These are phyloP conservation scores for Morpho achilles DNA, from an alignment of 2,888 invertebrate species.

Conservation along the genomic window DNA sequence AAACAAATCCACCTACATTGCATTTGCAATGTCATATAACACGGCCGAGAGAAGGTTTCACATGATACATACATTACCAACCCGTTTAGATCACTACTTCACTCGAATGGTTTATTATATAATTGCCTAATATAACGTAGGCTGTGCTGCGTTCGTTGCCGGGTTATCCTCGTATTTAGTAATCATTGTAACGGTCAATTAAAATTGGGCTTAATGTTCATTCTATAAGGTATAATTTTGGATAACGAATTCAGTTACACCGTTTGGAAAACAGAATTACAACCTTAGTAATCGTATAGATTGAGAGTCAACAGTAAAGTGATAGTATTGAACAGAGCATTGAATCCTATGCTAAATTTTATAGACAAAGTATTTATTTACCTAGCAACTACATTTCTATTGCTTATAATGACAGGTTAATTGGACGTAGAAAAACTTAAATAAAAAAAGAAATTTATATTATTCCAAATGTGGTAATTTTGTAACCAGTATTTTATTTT, in stretches of 20 bases:
- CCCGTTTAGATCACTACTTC: slow-evolving; percentile 31
- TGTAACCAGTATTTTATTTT: no score
- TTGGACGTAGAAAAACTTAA: no score
- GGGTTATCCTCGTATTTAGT: slow-evolving; percentile 50
- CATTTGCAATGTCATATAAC: slow-evolving; percentile 48
- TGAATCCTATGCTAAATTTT: no score
- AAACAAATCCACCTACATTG: slow-evolving; percentile 62
- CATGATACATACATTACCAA: slow-evolving; percentile 19
- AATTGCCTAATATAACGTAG: slow-evolving; percentile 68
- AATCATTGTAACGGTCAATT: slow-evolving; percentile 23
- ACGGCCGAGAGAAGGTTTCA: slow-evolving; percentile 31
- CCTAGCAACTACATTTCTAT: no score
- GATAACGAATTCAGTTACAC: slow-evolving; percentile 31
- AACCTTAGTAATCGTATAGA: slow-evolving; percentile 26
- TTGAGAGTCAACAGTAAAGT: not conserved
- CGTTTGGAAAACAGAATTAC: slow-evolving; percentile 51
- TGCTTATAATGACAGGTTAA: no score
- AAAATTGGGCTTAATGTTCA: slow-evolving; percentile 35
- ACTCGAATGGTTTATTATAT: slow-evolving; percentile 43
- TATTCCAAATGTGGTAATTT: no score
- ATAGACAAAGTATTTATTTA: no score
- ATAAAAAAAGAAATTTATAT: no score
- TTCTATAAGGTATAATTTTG: slow-evolving; percentile 30
- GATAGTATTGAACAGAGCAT: no score
- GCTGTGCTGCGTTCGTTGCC: slow-evolving; percentile 52